Evolutionary conservation across 1,140 invertebrate genomes (phyloP), one percentile per base, ranked within the genome.

Genomic region (Steinernema feltiae): DNA sequence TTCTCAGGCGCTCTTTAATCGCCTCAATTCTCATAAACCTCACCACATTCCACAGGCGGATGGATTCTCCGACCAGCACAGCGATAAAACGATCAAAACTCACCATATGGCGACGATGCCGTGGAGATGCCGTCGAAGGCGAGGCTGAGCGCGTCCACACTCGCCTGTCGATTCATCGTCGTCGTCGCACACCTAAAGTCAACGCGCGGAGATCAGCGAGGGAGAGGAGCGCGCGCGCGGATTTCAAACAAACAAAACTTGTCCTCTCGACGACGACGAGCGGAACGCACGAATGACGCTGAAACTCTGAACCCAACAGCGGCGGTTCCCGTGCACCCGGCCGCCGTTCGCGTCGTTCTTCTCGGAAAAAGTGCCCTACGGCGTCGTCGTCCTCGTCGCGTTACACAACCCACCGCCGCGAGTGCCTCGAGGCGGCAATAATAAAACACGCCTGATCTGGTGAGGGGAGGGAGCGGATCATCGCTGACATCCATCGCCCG

Each of bases 131-230:
- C 53, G 24, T 63, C 53, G 53, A 63, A 63, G 53, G 53, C 53
- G 24, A 63, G 53, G 24, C 53, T 63, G 53, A 63, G 53, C 53
- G 53, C 53, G 24, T 63, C 53, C 7, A 63, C 53, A 27, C 53
- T 63, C 53, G 53, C 53, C 24, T 63, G 53, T 63, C 53, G 53
- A 63, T 63, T 63, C 53, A 63, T 63, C 53, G 53, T 63, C 41
- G 41, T 46, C 53, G 12, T 7, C 53, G 53, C 53, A 21, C 53
- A 63, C 53, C 53, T 27, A 15, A n/a, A 63, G n/a, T 7, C 53
- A 27, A 63, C 53, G 7, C 53, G 24, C 7, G 53, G 7, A 21
- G 53, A 7, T 63, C 3, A 15, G 15, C 12, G 53, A 12, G 7
- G 53, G 7, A 15, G 53, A 63, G 7, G 7, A 12, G 53, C 53